Conservation (phyloP, 1,140 invertebrate species). For the Hyles vespertilio region DNA sequence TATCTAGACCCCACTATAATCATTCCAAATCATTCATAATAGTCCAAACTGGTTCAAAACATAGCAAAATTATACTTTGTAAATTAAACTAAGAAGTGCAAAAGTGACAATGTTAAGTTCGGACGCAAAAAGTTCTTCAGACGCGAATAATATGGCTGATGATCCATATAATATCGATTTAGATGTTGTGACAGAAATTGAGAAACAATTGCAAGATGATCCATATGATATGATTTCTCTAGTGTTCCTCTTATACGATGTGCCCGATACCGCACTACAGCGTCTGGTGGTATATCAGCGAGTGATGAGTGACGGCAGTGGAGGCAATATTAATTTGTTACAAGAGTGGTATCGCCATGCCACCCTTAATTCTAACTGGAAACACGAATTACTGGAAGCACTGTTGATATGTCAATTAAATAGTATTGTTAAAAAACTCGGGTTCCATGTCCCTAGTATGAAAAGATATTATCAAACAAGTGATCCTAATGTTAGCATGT, state of each 20-base stretch:
- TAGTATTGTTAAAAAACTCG: slow-evolving; percentile 51
- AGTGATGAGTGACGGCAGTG: slow-evolving; percentile 38
- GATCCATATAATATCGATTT: slow-evolving; percentile 40
- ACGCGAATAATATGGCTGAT: slow-evolving; percentile 24
- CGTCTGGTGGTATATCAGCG: slow-evolving; percentile 50
- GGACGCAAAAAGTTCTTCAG: slow-evolving; percentile 23
- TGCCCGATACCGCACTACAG: slow-evolving; percentile 59
- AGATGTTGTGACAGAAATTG: slow-evolving; percentile 44
- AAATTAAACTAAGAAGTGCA: no score
- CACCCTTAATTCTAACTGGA: slow-evolving; percentile 49
- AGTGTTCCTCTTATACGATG: slow-evolving; percentile 63
- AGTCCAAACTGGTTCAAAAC: no score
- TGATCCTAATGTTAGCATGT: slow-evolving; percentile 33
- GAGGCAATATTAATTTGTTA: slow-evolving; percentile 48
- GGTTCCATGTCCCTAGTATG: slow-evolving; percentile 43
- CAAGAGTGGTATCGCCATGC: slow-evolving; percentile 54
- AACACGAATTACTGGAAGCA: slow-evolving; percentile 59
- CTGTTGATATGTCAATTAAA: slow-evolving; percentile 53
- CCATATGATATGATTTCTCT: slow-evolving; percentile 54
- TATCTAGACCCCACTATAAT: no score
- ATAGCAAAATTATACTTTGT: no score
- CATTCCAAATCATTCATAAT: no score
- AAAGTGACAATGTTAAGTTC: slow-evolving; percentile 32
- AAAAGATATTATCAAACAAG: slow-evolving; percentile 43
- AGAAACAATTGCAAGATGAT: slow-evolving; percentile 47